Conservation (phyloP, 2,113 vertebrate species). For the Pomatorhinus ruficollis region DNA sequence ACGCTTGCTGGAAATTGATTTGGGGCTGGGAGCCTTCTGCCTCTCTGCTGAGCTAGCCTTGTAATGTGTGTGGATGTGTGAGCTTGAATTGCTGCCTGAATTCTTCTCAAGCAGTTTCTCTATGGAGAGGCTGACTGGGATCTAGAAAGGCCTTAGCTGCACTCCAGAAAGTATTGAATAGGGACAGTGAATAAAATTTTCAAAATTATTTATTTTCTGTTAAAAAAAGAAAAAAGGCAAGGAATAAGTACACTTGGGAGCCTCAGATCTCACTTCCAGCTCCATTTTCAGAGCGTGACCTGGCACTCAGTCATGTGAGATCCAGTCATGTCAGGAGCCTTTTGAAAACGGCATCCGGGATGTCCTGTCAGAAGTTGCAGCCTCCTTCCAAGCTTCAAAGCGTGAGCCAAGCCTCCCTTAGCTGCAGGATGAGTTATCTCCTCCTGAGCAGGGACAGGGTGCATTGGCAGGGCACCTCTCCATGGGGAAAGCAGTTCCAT, state of each 20-base stretch:
- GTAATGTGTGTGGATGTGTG: too few species aligned
- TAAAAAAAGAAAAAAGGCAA: neutral
- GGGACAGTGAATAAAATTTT: neutral
- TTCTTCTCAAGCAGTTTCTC: too few species aligned
- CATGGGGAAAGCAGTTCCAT: neutral
- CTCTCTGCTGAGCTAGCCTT: too few species aligned
- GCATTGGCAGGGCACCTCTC: neutral
- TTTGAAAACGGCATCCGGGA: neutral
- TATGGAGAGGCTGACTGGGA: too few species aligned
- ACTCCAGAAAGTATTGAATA: neutral
- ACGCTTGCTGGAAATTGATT: too few species aligned
- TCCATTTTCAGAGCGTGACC: neutral
- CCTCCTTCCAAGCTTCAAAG: constrained; percentile 31
- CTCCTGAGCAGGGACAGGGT: neutral
- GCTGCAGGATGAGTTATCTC: neutral
- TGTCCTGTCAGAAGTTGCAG: neutral
- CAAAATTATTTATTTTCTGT: neutral
- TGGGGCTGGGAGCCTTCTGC: too few species aligned
- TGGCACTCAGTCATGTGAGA: neutral
- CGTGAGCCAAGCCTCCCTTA: fast-evolving
- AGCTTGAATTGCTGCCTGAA: too few species aligned
- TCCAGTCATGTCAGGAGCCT: neutral
- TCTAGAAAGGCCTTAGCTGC: too few species aligned
- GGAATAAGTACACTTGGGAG: neutral
- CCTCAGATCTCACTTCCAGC: neutral